Evolutionary conservation across 2,888 invertebrate genomes (phyloP).

Genomic region (Rhamphomyia laevipes): DNA sequence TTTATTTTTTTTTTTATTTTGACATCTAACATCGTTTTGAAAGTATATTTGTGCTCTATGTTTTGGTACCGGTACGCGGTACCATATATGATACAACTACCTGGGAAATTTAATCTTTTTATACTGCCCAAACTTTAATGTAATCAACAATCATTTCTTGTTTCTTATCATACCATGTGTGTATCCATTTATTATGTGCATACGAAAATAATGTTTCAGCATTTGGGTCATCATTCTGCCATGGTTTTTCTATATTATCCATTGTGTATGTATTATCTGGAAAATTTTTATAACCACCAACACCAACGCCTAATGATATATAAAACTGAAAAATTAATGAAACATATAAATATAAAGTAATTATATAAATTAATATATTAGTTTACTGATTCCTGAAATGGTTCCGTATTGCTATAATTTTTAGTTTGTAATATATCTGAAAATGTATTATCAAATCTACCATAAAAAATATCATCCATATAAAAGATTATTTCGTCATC

Average conservation of each 20-base stretch:
- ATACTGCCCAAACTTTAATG: slow-evolving; percentile 30
- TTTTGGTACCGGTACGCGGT: too few species aligned
- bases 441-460: slow-evolving; percentile 25
- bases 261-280: slow-evolving; percentile 40
- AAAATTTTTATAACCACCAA: slow-evolving; percentile 62
- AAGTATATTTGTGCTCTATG: too few species aligned
- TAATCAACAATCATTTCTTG: slow-evolving; percentile 27
- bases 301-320: slow-evolving; percentile 40
- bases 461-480: slow-evolving; percentile 44
- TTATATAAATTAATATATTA: background rate
- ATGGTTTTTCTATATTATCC: slow-evolving; percentile 48
- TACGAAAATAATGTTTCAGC: slow-evolving; percentile 59
- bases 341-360: too few species aligned
- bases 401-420: slow-evolving; percentile 46
- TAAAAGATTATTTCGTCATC: slow-evolving; percentile 11
- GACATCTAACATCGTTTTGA: too few species aligned
- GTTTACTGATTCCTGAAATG: slow-evolving; percentile 59
- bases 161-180: slow-evolving; percentile 52
- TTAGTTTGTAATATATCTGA: slow-evolving; percentile 17
- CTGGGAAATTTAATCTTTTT: too few species aligned
- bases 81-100: too few species aligned
- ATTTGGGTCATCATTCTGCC: slow-evolving; percentile 55
- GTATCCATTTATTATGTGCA: slow-evolving; percentile 48
- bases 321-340: slow-evolving; percentile 28
- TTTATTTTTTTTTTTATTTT: too few species aligned